Percentiles rank a stretch among this genome's conserved stretches.
Evolutionary conservation across 1,140 invertebrate species (phyloP).

Genomic region (Mizuhopecten yessoensis): DNA sequence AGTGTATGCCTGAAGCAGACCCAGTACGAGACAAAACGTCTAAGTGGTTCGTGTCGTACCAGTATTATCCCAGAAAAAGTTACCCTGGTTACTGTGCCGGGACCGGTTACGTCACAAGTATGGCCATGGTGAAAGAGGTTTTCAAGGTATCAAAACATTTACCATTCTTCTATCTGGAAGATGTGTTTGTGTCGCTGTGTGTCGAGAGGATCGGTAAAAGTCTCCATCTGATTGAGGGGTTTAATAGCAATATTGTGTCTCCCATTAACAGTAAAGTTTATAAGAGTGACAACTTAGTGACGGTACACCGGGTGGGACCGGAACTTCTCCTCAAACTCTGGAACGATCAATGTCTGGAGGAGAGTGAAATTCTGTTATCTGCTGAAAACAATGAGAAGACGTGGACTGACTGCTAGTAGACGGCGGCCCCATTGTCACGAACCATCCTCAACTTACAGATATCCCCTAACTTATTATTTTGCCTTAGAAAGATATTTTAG

Average conservation of each 20-base stretch:
- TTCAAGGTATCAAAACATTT: slow-evolving; percentile 69
- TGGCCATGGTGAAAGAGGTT: slow-evolving; percentile 75
- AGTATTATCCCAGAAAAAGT: slow-evolving; percentile 76
- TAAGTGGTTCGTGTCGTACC: slow-evolving; percentile 81
- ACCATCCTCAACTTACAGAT: too few species aligned
- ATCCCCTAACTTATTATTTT: too few species aligned
- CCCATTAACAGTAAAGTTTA: neutral
- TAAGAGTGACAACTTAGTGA: neutral
- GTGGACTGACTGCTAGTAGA: neutral
- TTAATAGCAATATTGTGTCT: neutral
- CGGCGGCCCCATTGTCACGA: too few species aligned
- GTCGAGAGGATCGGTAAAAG: slow-evolving; percentile 58
- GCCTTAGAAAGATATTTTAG: too few species aligned
- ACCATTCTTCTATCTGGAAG: slow-evolving; percentile 81
- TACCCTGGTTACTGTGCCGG: slow-evolving; percentile 83
- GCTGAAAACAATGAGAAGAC: neutral
- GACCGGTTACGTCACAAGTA: slow-evolving; percentile 80
- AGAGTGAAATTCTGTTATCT: neutral
- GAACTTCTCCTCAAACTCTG: neutral
- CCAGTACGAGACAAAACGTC: slow-evolving; percentile 72
- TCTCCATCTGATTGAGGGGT: neutral
- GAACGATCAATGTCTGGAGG: neutral
- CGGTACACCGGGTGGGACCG: neutral
- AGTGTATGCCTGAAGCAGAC: slow-evolving; percentile 43
- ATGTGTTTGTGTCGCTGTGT: slow-evolving; percentile 80